Base-by-base conservation (phyloP, 2,113 vertebrate genomes). In the Panthera leo region DNA sequence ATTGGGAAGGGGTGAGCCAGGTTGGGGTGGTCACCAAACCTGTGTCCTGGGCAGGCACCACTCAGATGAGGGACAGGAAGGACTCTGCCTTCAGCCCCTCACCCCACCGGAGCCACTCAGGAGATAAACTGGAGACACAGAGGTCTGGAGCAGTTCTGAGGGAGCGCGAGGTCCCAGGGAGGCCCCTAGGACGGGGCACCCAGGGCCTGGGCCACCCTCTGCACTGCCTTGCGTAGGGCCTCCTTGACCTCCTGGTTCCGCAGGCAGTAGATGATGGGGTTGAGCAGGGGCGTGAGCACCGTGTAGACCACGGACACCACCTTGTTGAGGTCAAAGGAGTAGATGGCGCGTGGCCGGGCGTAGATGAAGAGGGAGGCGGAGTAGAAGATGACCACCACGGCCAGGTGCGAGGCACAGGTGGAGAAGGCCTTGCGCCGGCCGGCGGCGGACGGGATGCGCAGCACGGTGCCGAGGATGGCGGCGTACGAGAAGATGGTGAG, bases 191-290 rank as follows among this genome's bases (percentile, higher is more conserved):
- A 14, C 2, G 5, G 5, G 68, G 10, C 9, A 0, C 75, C 34
- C 63, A 94, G 80, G 16, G 61, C 65, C 68, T 88, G 95, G 36
- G 84, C 63, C 2, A 18, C 55, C 13, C 63, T 48, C 88, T 65
- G 36, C 1, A 55, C 21, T 15, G 3, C 80, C 95, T 71, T 97
- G 39, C 25, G 89, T 51, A 98, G 85, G 0, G 98, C 97, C 25
- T 96, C 61, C 78, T 98, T 98, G 65, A 98, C 97, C 21, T 98
- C 98, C 58, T 61, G 80, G 94, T 98, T 98, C 53, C 97, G 79
- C 31, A 98, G 89, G 67, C 98, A 97, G 80, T 97, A 98, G 85
- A 98, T 98, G 85, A 98, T 1, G 1, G 98, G 97, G 61, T 98
- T 98, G 23, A 98, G 51, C 36, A 98, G 89, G 11, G 97, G 97